Base-by-base conservation (phyloP, 2,113 vertebrate species). In the Sinocyclocheilus rhinocerous region DNA sequence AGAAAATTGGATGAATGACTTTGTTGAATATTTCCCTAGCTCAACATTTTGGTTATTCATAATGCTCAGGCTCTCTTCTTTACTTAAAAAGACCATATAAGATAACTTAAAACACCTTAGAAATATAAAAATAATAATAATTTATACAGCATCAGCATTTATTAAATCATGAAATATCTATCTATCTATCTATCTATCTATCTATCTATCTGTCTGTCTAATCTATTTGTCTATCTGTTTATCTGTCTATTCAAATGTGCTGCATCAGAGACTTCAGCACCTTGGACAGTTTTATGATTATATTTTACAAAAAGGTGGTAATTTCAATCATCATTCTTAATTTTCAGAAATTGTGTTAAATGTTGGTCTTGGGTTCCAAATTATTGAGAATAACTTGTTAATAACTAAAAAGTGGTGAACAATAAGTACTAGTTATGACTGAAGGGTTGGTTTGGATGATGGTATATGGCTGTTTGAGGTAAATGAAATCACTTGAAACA, bases 261-360 rank as follows among this genome's bases (percentile, higher is more conserved):
- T 16, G 57, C 13, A 7, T 70, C 15, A 33, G 9, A 57, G 65
- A 8, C 13, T 83, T 87, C 86, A 87, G 86, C 80, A 87, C 75
- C 86, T 22, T 83, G 81, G 86, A 87, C 57, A 22, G 57, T 59
- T 59, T 22, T 22, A 59, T 59, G 57, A 2, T 22, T 59, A 22
- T 59, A 2, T 22, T 33, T 33, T 33, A 2, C 0, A 9, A 1
- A 59, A 59, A 22, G 2, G 0, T 22, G 57, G 20, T 9, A 6
- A 59, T 57, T 57, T 57, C 5, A 2, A 20, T 59, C 50, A 22
- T 22, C 1, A 9, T 57, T 57, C 18, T 20, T 59, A 59, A 20
- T 22, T 22, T 59, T 59, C 0, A 0, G 20, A 55, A 5, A 26
- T 16, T 55, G 15, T 29, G 6, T 15, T 77, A 55, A 55, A 33